Evolutionary conservation across 2,797 vertebrate genomes (phyloP).

Genomic region (Liparis tanakae): DNA sequence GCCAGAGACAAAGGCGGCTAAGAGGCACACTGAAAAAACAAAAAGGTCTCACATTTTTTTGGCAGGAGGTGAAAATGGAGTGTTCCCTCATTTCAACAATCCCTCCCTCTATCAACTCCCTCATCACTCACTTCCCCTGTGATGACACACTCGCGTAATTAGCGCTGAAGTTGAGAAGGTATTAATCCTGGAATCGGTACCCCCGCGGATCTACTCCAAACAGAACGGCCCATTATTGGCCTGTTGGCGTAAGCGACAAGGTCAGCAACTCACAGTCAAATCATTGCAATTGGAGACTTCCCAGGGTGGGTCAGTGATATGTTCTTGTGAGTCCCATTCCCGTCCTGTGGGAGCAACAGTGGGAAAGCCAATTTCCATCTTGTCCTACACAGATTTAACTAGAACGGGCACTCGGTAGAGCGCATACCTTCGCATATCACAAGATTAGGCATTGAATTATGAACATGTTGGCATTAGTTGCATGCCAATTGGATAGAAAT

Average conservation of each 20-base stretch:
- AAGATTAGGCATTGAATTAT: no score
- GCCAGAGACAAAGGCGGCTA: neutral
- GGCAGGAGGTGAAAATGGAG: conserved; percentile 21
- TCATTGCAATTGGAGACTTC: conserved; percentile 57
- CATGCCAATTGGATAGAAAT: no score
- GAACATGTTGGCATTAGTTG: no score
- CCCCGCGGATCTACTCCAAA: conserved; percentile 54
- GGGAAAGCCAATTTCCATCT: conserved; percentile 64
- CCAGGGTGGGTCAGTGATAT: conserved; percentile 45
- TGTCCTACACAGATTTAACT: conserved; percentile 58
- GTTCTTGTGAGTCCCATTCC: conserved; percentile 46
- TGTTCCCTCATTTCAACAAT: conserved; percentile 38
- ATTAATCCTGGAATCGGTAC: conserved; percentile 63
- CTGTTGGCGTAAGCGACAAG: conserved; percentile 30
- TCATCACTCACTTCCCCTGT: conserved; percentile 42
- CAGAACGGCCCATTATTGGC: conserved; percentile 43
- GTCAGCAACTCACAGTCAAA: conserved; percentile 50
- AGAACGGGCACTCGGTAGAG: neutral
- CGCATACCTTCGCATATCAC: no score
- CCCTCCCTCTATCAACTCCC: conserved; percentile 30
- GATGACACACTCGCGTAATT: conserved; percentile 65
- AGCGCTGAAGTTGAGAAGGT: conserved; percentile 57
- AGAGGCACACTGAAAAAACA: conserved; percentile 28
- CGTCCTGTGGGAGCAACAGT: conserved; percentile 60
- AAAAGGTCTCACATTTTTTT: conserved; percentile 23